Evolutionary conservation across 2,113 vertebrate species (phyloP), one percentile per base, ranked within the genome.

Genomic region (Tauraco erythrolophus): DNA sequence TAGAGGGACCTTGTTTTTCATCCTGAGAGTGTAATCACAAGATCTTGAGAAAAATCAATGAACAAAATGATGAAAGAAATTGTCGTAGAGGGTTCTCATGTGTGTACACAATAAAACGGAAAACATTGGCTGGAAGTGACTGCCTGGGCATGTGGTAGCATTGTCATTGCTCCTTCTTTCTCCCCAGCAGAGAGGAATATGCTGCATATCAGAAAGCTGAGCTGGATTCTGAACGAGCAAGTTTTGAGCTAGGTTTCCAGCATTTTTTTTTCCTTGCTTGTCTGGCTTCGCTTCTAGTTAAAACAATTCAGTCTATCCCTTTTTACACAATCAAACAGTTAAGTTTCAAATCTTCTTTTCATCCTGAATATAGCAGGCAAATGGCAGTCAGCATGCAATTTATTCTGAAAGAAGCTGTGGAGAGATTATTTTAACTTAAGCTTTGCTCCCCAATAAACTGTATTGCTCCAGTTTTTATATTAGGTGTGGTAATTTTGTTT

Each of bases 1-100:
- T 35, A 85, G 31, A 58, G 9, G 14, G n/a, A 70, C 78, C 46
- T 82, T 68, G 7, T 83, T 88, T 92, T 66, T 88, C 33, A 50
- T 81, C 16, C 58, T 74, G 81, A 87, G 84, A 80, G 53, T 58
- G 27, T 89, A 81, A 74, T 72, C 61, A 66, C 24, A 78, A 50
- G 56, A 79, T 66, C 72, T 93, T 50, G 51, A 77, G 3, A 1
- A 94, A 96, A 94, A 94, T 96, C 80, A 94, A 57, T 89, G 76
- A 92, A 89, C 12, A 89, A 86, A 95, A 60, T 50, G 24, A 77
- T 79, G 31, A 78, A 88, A 81, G 9, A 89, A 96, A 77, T 53
- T 93, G 72, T 39, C 87, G 31, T 45, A 87, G 30, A 77, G 33
- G 7, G 25, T 89, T 64, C 31, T 78, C 33, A 24, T 37, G 18